phyloP scores from a whole-genome alignment of 2,797 vertebrate genomes.

The Synaphobranchus kaupii region DNA sequence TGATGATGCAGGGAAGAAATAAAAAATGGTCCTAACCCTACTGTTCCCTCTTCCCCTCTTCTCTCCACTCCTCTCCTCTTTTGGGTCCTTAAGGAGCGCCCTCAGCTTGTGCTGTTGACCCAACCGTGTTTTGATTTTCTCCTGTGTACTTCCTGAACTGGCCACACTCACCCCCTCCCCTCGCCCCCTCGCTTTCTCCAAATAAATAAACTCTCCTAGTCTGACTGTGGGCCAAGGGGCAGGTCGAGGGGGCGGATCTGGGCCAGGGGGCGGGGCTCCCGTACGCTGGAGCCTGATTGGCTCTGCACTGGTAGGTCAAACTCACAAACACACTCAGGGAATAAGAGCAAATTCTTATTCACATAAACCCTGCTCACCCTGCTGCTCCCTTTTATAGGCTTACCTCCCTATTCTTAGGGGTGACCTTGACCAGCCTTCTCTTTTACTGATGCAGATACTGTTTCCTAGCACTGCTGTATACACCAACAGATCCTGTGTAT shows the following conservation, averaged over 20 bases:
- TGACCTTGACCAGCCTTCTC: background rate
- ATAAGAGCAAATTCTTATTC: background rate
- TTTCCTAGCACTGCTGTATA: background rate
- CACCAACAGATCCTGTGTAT: background rate
- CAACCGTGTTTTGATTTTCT: constrained; percentile 26
- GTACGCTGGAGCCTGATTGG: background rate
- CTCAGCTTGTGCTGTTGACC: constrained; percentile 30
- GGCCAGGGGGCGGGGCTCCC: background rate
- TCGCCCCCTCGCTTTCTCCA: background rate
- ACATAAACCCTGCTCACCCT: background rate
- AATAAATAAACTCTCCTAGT: constrained; percentile 31
- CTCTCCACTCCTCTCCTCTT: background rate
- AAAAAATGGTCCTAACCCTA: background rate
- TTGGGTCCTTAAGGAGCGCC: background rate
- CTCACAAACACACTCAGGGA: background rate
- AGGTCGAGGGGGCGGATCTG: background rate
- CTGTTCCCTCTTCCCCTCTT: background rate
- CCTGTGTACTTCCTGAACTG: constrained; percentile 32
- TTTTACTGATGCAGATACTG: background rate
- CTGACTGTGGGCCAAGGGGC: constrained; percentile 23
- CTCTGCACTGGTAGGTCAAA: constrained; percentile 27
- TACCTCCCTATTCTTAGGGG: background rate
- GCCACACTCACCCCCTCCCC: background rate
- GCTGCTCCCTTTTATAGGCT: background rate
- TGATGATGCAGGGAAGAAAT: background rate